Percentiles rank a stretch among this genome's conserved stretches.
phyloP scores from a whole-genome alignment of 2,888 invertebrate genomes.

The Agonopterix heracliana region DNA sequence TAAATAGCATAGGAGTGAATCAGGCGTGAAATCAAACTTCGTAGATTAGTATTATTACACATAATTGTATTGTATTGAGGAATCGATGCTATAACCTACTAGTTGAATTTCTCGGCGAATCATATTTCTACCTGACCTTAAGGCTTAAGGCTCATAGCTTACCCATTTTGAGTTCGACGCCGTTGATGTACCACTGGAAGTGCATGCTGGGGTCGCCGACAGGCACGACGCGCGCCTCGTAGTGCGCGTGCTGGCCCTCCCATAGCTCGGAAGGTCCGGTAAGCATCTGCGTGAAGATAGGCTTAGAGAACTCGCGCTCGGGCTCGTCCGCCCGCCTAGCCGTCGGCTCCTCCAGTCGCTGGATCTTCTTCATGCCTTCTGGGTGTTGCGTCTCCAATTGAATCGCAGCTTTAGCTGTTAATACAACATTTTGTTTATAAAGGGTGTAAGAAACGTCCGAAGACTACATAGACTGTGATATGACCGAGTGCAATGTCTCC shows the following conservation, averaged over 20 bases:
- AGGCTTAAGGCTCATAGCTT: no score
- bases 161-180: slow-evolving; percentile 94
- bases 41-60: no score
- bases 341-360: slow-evolving; percentile 86
- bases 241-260: slow-evolving; percentile 94
- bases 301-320: slow-evolving; percentile 90
- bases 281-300: slow-evolving; percentile 91
- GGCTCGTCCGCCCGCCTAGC: slow-evolving; percentile 83
- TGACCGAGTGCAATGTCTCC: no score
- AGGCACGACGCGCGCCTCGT: slow-evolving; percentile 93
- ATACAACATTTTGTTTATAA: not conserved
- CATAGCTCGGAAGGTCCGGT: slow-evolving; percentile 92
- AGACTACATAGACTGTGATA: no score
- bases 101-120: no score
- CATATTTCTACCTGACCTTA: no score
- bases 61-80: no score
- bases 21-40: no score
- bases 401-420: slow-evolving; percentile 86
- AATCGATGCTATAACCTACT: no score
- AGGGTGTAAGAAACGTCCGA: no score
- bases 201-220: slow-evolving; percentile 94
- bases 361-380: slow-evolving; percentile 93
- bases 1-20: no score
- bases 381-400: slow-evolving; percentile 94
- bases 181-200: slow-evolving; percentile 98